Evolutionary conservation across 2,113 vertebrate species (phyloP).

Genomic region (Bubo blakistoni): DNA sequence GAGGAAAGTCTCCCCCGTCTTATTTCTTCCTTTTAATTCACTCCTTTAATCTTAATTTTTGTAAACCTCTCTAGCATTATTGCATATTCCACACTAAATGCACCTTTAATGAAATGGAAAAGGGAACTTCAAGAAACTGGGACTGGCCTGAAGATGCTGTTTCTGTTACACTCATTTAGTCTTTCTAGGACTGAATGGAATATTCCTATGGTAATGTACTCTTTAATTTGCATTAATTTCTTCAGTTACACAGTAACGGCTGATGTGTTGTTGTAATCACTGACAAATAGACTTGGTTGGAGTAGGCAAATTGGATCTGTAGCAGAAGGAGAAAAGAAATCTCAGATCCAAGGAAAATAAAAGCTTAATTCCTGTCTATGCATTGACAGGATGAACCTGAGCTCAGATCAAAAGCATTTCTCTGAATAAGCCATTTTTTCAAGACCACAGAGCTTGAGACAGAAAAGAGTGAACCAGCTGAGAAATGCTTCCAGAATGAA

Average conservation of each 20-base stretch:
- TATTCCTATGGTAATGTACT: background rate
- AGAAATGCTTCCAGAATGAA: background rate
- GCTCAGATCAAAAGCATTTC: background rate
- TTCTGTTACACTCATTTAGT: background rate
- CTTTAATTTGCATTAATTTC: slow-evolving; percentile 22
- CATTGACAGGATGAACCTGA: background rate
- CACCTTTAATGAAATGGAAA: background rate
- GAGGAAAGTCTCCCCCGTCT: background rate
- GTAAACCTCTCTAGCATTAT: background rate
- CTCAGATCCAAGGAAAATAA: background rate
- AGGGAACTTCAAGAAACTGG: background rate
- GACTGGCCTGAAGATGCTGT: background rate
- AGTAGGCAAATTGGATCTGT: slow-evolving; percentile 3
- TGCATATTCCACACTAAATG: background rate
- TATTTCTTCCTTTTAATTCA: slow-evolving; percentile 22
- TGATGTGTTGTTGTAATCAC: slow-evolving; percentile 1
- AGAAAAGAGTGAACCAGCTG: background rate
- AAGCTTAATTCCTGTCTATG: background rate
- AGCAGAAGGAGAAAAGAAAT: slow-evolving; percentile 8
- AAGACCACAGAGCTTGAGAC: background rate
- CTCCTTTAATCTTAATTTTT: slow-evolving; percentile 25
- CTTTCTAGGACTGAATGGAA: background rate
- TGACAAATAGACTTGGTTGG: background rate
- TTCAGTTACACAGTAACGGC: background rate
- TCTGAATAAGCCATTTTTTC: background rate